Base-by-base conservation (phyloP, 2,888 invertebrate species). In the Hirtodrosophila duncani region DNA sequence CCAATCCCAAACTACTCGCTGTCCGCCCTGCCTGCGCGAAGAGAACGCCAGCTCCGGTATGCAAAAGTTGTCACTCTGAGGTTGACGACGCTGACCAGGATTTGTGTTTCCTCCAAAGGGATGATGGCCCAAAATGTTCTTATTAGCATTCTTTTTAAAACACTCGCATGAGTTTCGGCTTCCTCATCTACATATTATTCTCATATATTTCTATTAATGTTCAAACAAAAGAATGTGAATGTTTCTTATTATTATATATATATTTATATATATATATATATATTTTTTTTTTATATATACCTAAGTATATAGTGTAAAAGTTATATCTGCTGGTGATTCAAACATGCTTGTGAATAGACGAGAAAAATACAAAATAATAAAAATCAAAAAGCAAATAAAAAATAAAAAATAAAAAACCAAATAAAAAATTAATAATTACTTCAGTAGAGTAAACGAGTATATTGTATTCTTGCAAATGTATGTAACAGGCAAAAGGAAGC, bases 11-110 rank as follows among this genome's bases (percentile, higher is more conserved):
- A 43, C 27, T n/a, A 48, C 26, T 1, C 67, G 63, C 1, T 70
- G 69, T 24, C 61, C 66, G 3, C 36, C 45, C 14, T 70, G 69
- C 10, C 3, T 51, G 24, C 43, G 51, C n/a, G 55, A 34, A 5
- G 31, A 37, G 5, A 1, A 5, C 9, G 36, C 1, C 46, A 36
- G 16, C 9, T 9, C 17, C 17, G 24, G 1, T 23, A 13, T 1
- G n/a, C 23, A 7, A 43, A 31, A n/a, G n/a, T n/a, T n/a, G n/a
- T n/a, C n/a, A n/a, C n/a, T n/a, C n/a, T n/a, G n/a, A n/a, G n/a
- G n/a, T n/a, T n/a, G n/a, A n/a, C n/a, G n/a, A n/a, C n/a, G n/a
- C 24, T 43, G 17, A 36, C 11, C 4, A 1, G 16, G 10, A 23
- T 23, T 13, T 9, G 36, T n/a, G 23, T n/a, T n/a, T n/a, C n/a